A percentile compares a stretch with the other conserved stretches of the same genome.
These are phyloP conservation scores for Brachionus rotundiformis DNA, from an alignment of 1,140 invertebrate species.

Conservation along the genomic window DNA sequence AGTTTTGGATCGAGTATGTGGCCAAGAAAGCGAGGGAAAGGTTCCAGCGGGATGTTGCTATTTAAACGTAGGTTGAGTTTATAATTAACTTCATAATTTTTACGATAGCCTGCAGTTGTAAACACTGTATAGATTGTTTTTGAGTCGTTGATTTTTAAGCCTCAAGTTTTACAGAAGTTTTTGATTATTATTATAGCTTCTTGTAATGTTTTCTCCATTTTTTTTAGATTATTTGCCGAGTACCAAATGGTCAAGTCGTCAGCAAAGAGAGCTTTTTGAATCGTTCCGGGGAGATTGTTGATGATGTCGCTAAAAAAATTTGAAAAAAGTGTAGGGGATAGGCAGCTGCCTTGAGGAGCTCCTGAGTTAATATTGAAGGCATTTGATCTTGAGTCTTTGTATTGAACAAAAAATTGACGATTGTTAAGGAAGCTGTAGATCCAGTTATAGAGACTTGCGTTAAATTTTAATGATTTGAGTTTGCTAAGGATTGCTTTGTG, in stretches of 20 bases:
- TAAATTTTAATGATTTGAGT: background rate
- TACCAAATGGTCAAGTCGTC: background rate
- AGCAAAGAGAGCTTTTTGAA: background rate
- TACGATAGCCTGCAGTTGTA: background rate
- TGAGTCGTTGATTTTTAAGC: background rate
- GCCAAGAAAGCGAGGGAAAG: background rate
- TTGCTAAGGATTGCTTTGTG: background rate
- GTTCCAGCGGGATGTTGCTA: background rate
- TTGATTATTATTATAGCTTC: background rate
- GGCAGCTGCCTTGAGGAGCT: constrained; percentile 1
- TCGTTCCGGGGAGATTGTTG: background rate
- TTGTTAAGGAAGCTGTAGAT: background rate
- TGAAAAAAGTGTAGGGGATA: background rate
- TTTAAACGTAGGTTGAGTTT: background rate
- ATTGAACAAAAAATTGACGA: background rate
- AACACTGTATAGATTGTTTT: constrained; percentile 11
- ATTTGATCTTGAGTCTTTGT: background rate
- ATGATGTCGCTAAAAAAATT: background rate
- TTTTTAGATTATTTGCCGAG: background rate
- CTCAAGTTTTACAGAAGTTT: background rate
- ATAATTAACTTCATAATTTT: background rate
- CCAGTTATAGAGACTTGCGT: background rate
- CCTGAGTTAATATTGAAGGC: background rate
- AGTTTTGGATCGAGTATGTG: background rate
- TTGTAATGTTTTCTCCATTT: background rate